Percentiles rank a stretch among this genome's conserved stretches.
phyloP scores from a whole-genome alignment of 2,888 invertebrate genomes.

The Drosophila kuntzei region DNA sequence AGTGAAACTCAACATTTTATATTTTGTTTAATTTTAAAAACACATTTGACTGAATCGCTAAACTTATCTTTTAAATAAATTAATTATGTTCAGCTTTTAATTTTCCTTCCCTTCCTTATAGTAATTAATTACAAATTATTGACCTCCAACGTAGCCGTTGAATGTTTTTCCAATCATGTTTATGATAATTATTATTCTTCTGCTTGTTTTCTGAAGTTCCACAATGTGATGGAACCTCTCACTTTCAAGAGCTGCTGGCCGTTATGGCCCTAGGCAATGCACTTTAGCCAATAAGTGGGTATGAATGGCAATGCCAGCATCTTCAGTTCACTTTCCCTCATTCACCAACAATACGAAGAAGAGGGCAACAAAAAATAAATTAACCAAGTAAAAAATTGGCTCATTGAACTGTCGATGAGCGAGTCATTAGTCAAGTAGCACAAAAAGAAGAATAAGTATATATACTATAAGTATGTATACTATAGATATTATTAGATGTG shows the following conservation, averaged over 20 bases:
- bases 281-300: constrained; percentile 47
- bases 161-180: constrained; percentile 22
- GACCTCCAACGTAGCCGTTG: constrained; percentile 6
- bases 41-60: background rate
- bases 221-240: constrained; percentile 38
- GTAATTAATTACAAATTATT: background rate
- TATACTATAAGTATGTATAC: constrained; percentile 1
- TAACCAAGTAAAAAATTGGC: constrained; percentile 62
- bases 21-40: background rate
- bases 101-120: background rate
- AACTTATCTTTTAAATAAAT: background rate
- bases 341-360: constrained; percentile 37
- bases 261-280: constrained; percentile 42
- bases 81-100: background rate
- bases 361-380: constrained; percentile 30
- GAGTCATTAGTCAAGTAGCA: constrained; percentile 71
- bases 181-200: constrained; percentile 4
- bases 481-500: constrained; percentile 1
- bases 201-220: background rate
- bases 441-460: constrained; percentile 23
- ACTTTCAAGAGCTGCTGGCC: constrained; percentile 39
- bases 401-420: constrained; percentile 74
- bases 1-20: no score
- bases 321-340: constrained; percentile 58
- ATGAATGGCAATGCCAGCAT: constrained; percentile 47